Base-by-base conservation (phyloP, 2,888 invertebrate species). In the Branchipolynoe longqiensis region DNA sequence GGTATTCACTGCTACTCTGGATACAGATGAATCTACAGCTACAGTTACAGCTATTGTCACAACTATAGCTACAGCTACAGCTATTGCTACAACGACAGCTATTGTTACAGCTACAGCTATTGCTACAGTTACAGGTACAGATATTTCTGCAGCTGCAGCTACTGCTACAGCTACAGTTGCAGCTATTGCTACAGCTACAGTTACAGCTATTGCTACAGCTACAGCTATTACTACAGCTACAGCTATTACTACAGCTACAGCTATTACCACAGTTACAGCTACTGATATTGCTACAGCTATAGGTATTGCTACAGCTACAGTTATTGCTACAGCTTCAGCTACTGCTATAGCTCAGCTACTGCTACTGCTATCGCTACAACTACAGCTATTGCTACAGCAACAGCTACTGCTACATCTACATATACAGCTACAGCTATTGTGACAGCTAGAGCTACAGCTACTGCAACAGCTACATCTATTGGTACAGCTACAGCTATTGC, bases 171-270 rank as follows among this genome's bases (percentile, higher is more conserved):
- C 62, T 64, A 69, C 62, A 18, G 41, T n/a, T 64, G 41, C 12
- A 18, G 74, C 28, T 64, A 69, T n/a, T 64, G 41, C 62, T 64
- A 69, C 62, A 18, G 41, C 62, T 64, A 69, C 12, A 18, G 74
- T 12, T 64, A 69, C 28, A 18, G 41, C 28, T 64, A 69, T 25
- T 64, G 74, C 28, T 64, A 69, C 28, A 18, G 41, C 62, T 64
- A 69, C 12, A 81, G 74, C 28, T 64, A 69, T 12, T 64, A 69
- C n/a, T 82, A 69, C 28, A 14, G 41, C n/a, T 82, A 82, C 62
- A 81, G 25, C 28, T 69, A 69, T n/a, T 82, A 69, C n/a, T 82
- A 82, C 28, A 81, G 25, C 28, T 69, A 12, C 62, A 14, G 25
- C 18, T 25, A 82, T 25, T 69, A 69, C 82, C 18, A 18, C 48